Evolutionary conservation across 2,113 vertebrate species (phyloP), one percentile per base, ranked within the genome.

Genomic region (Dipodomys spectabilis): DNA sequence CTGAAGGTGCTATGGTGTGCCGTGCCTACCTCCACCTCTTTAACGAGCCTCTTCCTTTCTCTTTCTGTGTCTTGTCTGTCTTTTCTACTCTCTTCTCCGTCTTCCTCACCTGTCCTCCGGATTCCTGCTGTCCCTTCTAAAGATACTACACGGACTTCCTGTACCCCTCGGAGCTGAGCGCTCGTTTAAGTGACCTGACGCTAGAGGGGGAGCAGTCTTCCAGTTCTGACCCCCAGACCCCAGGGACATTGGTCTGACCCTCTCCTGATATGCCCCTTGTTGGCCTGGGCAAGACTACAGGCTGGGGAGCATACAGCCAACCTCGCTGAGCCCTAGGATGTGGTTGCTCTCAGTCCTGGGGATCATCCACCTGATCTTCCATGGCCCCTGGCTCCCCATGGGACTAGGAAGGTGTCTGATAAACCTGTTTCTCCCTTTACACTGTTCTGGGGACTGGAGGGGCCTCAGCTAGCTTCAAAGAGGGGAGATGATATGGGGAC

Each of bases 171-270:
- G 96, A 97, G 13, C 96, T 98, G 92, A 97, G 96, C 16, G 49
- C 97, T 91, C 98, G 98, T 94, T 98, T 98, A 97, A 98, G 98
- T 97, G 98, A 98, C 92, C 97, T 98, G 95, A 97, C 97, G 68
- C 96, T 98, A 95, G 97, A 97, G 96, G 98, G 98, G 75, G 96
- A 96, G 77, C 95, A 91, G 88, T 94, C 97, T 80, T 96, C 92
- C 39, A 92, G 92, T 32, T 93, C 95, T 90, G 98, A 98, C 89
- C 97, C 98, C 89, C 98, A 98, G 5, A 97, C 98, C 88, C 98
- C 98, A 3, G 99, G 98, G 77, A 99, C 99, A 44, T 97, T 99
- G 95, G 98, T 99, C 95, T 99, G 97, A 99, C 81, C 81, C 88
- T 12, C 91, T 95, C 69, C 84, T 82, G 87, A 77, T 69, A 92